Percentiles rank a stretch among this genome's conserved stretches.
phyloP scores from a whole-genome alignment of 64 coral and sea anemone genomes.

The Exaiptasia diaphana region DNA sequence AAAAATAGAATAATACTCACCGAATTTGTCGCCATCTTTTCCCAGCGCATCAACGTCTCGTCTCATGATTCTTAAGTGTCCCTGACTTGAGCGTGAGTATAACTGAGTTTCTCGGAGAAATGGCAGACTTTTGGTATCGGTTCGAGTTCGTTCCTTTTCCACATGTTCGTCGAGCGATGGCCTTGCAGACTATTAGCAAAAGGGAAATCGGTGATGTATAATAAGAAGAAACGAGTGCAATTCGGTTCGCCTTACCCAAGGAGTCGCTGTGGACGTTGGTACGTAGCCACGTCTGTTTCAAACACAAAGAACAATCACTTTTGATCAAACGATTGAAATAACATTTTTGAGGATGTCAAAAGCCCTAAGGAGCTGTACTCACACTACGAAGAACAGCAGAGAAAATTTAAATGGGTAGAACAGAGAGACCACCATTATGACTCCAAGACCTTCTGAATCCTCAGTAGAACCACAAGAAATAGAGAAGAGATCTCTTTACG shows the following conservation, averaged over 20 bases:
- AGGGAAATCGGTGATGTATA: not conserved
- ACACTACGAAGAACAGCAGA: slow-evolving; percentile 2
- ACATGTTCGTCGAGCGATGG: slow-evolving; percentile 60
- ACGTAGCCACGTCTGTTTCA: slow-evolving; percentile 6
- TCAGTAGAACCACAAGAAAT: not conserved
- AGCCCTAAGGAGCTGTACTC: not conserved
- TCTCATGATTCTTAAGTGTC: slow-evolving; percentile 70
- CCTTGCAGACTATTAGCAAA: not conserved
- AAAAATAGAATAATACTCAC: slow-evolving; percentile 19
- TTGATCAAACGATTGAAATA: no score
- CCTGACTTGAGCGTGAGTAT: slow-evolving; percentile 74
- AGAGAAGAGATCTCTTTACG: not conserved
- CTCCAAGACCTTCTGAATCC: not conserved
- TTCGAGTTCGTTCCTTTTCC: slow-evolving; percentile 37
- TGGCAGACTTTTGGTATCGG: slow-evolving; percentile 68
- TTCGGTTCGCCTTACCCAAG: not conserved
- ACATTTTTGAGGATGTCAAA: no score
- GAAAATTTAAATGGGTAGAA: slow-evolving; percentile 4
- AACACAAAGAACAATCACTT: not conserved
- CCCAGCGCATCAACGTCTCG: slow-evolving; percentile 69
- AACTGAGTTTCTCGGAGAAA: slow-evolving; percentile 85
- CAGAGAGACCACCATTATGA: not conserved
- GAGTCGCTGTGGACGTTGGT: not conserved
- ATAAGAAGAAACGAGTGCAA: not conserved
- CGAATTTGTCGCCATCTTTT: slow-evolving; percentile 74